Percentiles rank a stretch among this genome's conserved stretches.
Conservation (phyloP, 2,888 invertebrate genomes). For the Gordius sp. region DNA sequence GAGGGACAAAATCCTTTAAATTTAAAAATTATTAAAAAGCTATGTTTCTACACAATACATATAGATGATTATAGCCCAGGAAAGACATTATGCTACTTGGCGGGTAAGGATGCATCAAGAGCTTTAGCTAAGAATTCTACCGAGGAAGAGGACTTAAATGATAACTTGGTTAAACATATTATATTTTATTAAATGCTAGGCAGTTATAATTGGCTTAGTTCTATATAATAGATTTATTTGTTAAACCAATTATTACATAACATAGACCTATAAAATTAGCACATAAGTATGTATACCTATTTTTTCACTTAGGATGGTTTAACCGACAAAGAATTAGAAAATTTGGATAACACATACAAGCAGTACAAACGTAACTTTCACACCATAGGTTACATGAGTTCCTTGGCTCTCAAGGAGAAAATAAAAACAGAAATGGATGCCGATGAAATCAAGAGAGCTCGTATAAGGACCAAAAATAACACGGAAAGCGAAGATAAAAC, state of each 20-base stretch:
- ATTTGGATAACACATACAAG: neutral
- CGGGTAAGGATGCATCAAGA: conserved; percentile 7
- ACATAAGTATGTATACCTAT: too few relatives aligned
- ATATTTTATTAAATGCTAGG: too few relatives aligned
- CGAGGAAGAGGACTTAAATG: neutral
- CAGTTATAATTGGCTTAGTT: neutral
- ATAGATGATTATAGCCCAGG: neutral
- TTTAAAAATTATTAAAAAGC: too few relatives aligned
- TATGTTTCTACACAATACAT: too few relatives aligned
- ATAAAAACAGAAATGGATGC: neutral
- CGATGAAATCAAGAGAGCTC: neutral
- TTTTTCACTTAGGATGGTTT: neutral
- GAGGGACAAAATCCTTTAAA: too few relatives aligned
- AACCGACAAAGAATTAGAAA: conserved; percentile 11
- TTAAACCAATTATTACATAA: neutral
- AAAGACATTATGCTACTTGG: neutral
- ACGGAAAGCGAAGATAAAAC: neutral
- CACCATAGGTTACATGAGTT: conserved; percentile 15
- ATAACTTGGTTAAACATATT: conserved; percentile 9
- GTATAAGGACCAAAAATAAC: neutral
- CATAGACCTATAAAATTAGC: too few relatives aligned
- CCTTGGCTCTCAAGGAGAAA: neutral
- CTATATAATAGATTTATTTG: neutral
- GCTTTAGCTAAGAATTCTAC: neutral
- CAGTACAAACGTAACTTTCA: neutral